These are phyloP conservation scores for Thalassarche chlororhynchos DNA, from an alignment of 2,113 vertebrate species.

Conservation along the genomic window DNA sequence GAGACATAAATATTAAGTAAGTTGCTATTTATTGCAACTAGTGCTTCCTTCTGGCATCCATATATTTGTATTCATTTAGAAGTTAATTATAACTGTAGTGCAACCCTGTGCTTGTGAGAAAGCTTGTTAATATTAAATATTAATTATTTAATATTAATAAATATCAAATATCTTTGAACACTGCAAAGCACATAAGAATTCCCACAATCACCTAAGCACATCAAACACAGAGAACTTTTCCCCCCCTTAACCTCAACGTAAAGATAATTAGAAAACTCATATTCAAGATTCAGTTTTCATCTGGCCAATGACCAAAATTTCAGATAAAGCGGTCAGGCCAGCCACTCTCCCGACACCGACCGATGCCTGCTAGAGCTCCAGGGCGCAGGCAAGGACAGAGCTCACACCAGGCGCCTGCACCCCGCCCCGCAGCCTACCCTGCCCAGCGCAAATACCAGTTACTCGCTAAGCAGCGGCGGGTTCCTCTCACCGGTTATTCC, in stretches of 20 bases:
- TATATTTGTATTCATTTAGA: rapidly evolving
- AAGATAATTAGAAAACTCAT: rapidly evolving
- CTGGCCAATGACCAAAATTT: rapidly evolving
- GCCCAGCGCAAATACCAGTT: rapidly evolving
- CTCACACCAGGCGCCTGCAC: neutral
- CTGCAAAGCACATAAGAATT: neutral
- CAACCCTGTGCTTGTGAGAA: neutral
- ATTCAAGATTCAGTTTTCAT: neutral
- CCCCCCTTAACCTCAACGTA: neutral
- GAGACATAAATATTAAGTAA: neutral
- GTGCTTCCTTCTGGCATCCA: neutral
- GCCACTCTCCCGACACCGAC: rapidly evolving
- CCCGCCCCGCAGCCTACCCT: neutral
- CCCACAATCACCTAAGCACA: neutral
- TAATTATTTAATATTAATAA: no score
- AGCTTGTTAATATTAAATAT: neutral
- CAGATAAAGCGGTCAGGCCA: rapidly evolving
- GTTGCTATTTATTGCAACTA: neutral
- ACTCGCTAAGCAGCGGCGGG: rapidly evolving
- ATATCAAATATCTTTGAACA: no score
- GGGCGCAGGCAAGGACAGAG: neutral
- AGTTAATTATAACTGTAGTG: neutral
- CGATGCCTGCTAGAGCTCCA: rapidly evolving
- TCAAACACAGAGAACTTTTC: neutral
- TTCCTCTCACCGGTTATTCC: rapidly evolving